Evolutionary conservation across 2,888 invertebrate genomes (phyloP).

Genomic region (Lithophane leautieri): DNA sequence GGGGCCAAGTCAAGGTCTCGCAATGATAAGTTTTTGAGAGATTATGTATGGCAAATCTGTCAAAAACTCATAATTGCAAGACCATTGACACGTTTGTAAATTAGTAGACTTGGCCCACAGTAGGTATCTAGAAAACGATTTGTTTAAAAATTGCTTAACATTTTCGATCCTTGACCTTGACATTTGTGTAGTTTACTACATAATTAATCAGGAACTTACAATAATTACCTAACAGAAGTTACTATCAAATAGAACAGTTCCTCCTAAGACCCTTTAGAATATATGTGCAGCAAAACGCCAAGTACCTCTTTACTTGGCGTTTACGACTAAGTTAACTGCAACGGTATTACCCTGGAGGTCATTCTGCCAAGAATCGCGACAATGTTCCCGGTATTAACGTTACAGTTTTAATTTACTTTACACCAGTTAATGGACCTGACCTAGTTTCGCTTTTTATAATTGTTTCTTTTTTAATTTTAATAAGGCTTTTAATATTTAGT

Average conservation of each 20-base stretch:
- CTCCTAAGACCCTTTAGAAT: slow-evolving; percentile 15
- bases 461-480: neutral
- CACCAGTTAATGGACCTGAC: slow-evolving; percentile 34
- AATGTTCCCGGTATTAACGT: slow-evolving; percentile 34
- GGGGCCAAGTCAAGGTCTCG: no score
- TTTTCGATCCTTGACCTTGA: neutral
- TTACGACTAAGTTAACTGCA: slow-evolving; percentile 30
- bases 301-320: slow-evolving; percentile 35
- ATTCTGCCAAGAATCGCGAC: slow-evolving; percentile 38
- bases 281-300: slow-evolving; percentile 32
- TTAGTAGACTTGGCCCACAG: no score
- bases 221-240: neutral
- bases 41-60: no score
- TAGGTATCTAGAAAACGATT: no score
- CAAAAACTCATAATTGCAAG: no score
- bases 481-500: slow-evolving; percentile 5
- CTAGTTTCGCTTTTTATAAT: slow-evolving; percentile 24
- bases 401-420: slow-evolving; percentile 51
- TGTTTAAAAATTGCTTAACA: neutral
- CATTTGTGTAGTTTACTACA: neutral
- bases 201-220: neutral
- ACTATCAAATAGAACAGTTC: neutral
- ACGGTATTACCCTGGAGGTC: slow-evolving; percentile 24
- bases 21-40: no score
- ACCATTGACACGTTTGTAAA: no score